Conservation (phyloP, 2,797 vertebrate species). For the Falco rusticolus region DNA sequence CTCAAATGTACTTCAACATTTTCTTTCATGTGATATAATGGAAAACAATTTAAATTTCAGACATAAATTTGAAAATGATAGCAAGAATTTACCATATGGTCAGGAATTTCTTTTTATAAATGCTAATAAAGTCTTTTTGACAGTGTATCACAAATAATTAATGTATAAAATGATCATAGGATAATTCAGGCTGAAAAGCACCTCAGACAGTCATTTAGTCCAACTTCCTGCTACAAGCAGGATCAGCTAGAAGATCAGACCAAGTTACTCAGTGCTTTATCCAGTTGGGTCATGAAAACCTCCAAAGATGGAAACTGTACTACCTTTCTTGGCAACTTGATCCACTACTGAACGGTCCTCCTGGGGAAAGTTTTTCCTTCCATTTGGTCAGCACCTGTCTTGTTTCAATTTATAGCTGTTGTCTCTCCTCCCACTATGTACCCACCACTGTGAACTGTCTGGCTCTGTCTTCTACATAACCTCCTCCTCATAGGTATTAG, state of each 20-base stretch:
- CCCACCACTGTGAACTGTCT: neutral
- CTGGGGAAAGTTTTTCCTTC: neutral
- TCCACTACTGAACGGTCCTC: neutral
- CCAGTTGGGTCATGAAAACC: neutral
- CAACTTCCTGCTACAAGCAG: neutral
- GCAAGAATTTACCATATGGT: neutral
- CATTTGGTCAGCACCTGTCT: neutral
- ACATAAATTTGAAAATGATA: neutral
- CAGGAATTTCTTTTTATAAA: neutral
- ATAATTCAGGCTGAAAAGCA: neutral
- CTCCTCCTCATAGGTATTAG: neutral
- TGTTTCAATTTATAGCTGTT: neutral
- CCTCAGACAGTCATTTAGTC: neutral
- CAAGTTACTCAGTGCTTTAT: neutral
- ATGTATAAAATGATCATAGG: neutral
- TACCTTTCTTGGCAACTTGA: neutral
- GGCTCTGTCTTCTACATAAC: neutral
- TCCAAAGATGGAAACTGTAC: neutral
- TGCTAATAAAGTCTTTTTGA: neutral
- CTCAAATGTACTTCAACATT: neutral
- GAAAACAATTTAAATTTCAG: neutral
- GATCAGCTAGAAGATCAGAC: neutral
- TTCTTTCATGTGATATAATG: neutral
- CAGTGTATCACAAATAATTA: neutral
- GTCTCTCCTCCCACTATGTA: neutral